A percentile compares a stretch with the other conserved stretches of the same genome.
Evolutionary conservation across 2,113 vertebrate species (phyloP).

Genomic region (Monopterus albus): DNA sequence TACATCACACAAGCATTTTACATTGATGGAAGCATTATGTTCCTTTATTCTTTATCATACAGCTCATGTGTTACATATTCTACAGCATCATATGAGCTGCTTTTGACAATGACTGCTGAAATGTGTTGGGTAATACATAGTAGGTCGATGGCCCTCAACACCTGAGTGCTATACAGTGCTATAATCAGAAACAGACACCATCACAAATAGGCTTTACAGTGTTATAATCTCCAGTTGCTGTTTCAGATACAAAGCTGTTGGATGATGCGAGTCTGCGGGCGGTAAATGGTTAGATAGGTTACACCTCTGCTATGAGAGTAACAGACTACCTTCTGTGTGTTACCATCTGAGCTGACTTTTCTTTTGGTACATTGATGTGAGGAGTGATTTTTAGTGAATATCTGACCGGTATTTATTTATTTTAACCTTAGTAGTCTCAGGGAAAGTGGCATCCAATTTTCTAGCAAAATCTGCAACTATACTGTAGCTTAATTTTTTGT

Average conservation of each 20-base stretch:
- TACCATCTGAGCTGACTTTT: slow-evolving; percentile 21
- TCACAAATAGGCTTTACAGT: slow-evolving; percentile 33
- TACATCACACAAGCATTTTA: slow-evolving; percentile 13
- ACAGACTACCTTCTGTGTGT: slow-evolving; percentile 12
- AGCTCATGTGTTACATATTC: slow-evolving; percentile 26
- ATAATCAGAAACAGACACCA: slow-evolving; percentile 22
- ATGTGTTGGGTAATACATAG: slow-evolving; percentile 29
- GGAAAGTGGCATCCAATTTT: not conserved
- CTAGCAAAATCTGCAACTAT: no score
- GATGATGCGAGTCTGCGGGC: slow-evolving; percentile 60
- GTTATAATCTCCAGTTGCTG: slow-evolving; percentile 26
- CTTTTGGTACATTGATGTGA: not conserved
- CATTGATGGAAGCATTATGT: not conserved
- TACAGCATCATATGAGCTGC: slow-evolving; percentile 1
- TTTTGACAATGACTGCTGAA: slow-evolving; percentile 22
- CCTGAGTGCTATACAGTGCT: not conserved
- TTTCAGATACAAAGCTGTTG: slow-evolving; percentile 44
- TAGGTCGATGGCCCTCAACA: slow-evolving; percentile 38
- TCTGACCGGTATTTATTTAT: slow-evolving; percentile 1
- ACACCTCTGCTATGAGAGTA: slow-evolving; percentile 48
- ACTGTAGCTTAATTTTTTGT: no score
- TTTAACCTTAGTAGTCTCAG: not conserved
- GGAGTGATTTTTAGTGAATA: not conserved
- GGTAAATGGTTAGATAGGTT: no score
- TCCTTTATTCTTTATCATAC: slow-evolving; percentile 8